A percentile compares a stretch with the other conserved stretches of the same genome.
phyloP scores from a whole-genome alignment of 2,113 vertebrate species.

The Saguinus imperator region DNA sequence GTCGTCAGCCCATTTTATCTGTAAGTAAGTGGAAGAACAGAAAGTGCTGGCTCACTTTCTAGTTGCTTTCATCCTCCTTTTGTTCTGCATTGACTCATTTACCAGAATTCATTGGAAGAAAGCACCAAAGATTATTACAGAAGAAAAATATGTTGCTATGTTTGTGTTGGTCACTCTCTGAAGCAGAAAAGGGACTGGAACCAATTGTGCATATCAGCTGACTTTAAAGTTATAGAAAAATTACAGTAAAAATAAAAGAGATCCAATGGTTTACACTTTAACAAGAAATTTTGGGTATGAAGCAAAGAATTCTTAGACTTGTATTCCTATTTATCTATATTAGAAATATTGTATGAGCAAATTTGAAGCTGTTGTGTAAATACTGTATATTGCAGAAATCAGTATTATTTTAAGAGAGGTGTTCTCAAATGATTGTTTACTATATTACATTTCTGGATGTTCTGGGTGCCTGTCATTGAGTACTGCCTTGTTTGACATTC shows the following conservation, averaged over 20 bases:
- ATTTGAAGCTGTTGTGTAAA: slow-evolving; percentile 85
- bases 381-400: slow-evolving; percentile 87
- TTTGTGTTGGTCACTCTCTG: not conserved
- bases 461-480: slow-evolving; percentile 75
- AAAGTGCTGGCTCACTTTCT: slow-evolving; percentile 99
- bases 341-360: slow-evolving; percentile 82
- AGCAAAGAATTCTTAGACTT: slow-evolving; percentile 76
- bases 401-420: slow-evolving; percentile 84
- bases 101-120: slow-evolving; percentile 66
- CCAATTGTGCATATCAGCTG: slow-evolving; percentile 54
- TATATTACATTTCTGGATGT: slow-evolving; percentile 72
- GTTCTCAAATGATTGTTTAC: slow-evolving; percentile 78
- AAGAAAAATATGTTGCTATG: slow-evolving; percentile 41
- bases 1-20: slow-evolving; percentile 32
- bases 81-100: not conserved
- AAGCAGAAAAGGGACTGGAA: not conserved
- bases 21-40: slow-evolving; percentile 76
- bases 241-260: slow-evolving; percentile 32
- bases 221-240: slow-evolving; percentile 36
- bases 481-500: slow-evolving; percentile 79
- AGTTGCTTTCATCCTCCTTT: slow-evolving; percentile 72
- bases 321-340: slow-evolving; percentile 83
- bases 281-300: slow-evolving; percentile 71
- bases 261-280: slow-evolving; percentile 68
- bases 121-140: slow-evolving; percentile 79